phyloP scores from a whole-genome alignment of 2,113 vertebrate species.

The Phyllostomus discolor region DNA sequence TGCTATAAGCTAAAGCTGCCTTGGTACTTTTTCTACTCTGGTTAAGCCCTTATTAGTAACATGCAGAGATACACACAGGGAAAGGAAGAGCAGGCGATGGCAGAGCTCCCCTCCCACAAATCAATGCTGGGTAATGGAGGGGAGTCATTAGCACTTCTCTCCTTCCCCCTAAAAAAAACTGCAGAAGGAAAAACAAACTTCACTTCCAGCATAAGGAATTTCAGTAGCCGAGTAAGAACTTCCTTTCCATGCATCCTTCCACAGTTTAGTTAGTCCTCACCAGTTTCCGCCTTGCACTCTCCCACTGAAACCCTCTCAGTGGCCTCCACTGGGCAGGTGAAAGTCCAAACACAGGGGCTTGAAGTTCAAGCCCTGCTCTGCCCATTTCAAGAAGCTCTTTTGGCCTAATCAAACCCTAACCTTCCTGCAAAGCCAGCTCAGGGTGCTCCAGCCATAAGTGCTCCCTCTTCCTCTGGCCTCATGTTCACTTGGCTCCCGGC shows the following conservation, averaged over 20 bases:
- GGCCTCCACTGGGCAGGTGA: background rate
- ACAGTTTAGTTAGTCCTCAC: background rate
- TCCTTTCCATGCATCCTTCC: background rate
- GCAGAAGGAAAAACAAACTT: conserved; percentile 32
- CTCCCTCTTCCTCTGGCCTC: background rate
- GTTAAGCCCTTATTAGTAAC: conserved; percentile 19
- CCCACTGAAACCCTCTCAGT: background rate
- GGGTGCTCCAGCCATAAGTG: background rate
- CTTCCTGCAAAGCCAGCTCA: background rate
- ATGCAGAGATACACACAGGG: background rate
- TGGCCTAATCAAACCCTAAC: background rate
- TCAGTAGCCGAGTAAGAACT: background rate
- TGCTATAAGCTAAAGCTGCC: background rate
- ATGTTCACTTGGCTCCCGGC: background rate
- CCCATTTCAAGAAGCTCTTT: background rate
- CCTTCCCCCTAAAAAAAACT: conserved; percentile 8
- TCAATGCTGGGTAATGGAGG: conserved; percentile 17
- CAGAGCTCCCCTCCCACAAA: background rate
- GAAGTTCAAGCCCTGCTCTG: background rate
- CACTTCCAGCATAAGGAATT: background rate
- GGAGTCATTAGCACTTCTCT: conserved; percentile 29
- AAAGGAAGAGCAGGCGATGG: background rate
- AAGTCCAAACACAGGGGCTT: background rate
- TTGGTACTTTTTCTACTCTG: background rate
- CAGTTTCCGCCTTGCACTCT: background rate